Conservation (phyloP, 64 coral and sea anemone genomes). For the Exaiptasia diaphana region DNA sequence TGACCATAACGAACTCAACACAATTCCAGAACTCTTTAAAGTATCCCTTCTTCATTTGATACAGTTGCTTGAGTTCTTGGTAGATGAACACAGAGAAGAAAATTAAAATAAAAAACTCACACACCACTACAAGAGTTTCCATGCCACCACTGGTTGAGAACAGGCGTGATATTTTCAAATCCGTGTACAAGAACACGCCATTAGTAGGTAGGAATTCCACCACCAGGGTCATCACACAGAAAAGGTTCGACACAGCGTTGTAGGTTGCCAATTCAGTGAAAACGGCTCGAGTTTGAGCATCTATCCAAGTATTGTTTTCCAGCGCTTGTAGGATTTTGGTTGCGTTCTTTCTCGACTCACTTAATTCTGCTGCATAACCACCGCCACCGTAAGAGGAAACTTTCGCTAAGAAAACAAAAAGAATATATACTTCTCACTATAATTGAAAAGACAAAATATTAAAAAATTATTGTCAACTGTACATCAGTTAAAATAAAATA, state of each 20-base stretch:
- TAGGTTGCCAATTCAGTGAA: conserved; percentile 64
- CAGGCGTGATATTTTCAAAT: conserved; percentile 77
- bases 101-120: conserved; percentile 71
- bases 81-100: conserved; percentile 86
- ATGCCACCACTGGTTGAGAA: conserved; percentile 77
- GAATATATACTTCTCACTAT: no score
- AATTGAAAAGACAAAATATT: no score
- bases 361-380: conserved; percentile 72
- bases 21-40: conserved; percentile 92
- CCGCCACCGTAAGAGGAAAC: conserved; percentile 76
- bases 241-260: conserved; percentile 73
- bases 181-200: conserved; percentile 68
- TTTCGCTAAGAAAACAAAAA: conserved; percentile 18
- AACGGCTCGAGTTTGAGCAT: conserved; percentile 63
- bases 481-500: no score
- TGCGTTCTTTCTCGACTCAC: conserved; percentile 63
- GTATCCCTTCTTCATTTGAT: conserved; percentile 64
- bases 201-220: conserved; percentile 84
- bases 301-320: conserved; percentile 68
- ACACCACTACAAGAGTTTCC: conserved; percentile 57
- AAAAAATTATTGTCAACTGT: no score
- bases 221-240: conserved; percentile 78
- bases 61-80: conserved; percentile 75
- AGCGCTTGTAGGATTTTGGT: conserved; percentile 58
- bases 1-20: conserved; percentile 67